A percentile compares a stretch with the other conserved stretches of the same genome.
Conservation (phyloP, 2,888 invertebrate genomes). For the Agrochola circellaris region DNA sequence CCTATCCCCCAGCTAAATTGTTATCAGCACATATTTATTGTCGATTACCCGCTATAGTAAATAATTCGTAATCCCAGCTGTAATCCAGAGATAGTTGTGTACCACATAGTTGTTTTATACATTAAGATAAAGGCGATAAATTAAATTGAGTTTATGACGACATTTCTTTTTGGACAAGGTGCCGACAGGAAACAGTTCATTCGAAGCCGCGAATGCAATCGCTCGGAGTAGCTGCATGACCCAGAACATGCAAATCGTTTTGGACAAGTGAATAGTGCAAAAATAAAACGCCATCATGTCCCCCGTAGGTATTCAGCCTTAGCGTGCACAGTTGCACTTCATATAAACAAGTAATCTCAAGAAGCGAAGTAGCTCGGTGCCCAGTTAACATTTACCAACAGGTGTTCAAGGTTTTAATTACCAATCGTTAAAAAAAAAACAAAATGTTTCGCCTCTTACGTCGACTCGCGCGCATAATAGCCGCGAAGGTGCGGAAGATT, state of each 20-base stretch:
- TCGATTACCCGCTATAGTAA: slow-evolving; percentile 67
- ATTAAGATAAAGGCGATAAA: slow-evolving; percentile 73
- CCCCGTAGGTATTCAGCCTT: slow-evolving; percentile 77
- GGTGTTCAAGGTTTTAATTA: slow-evolving; percentile 40
- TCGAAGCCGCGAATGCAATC: slow-evolving; percentile 47
- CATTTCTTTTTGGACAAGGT: slow-evolving; percentile 67
- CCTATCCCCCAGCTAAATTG: slow-evolving; percentile 32
- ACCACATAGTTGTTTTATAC: slow-evolving; percentile 68
- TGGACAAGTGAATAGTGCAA: slow-evolving; percentile 53
- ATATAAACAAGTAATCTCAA: slow-evolving; percentile 31
- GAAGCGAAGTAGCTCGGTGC: slow-evolving; percentile 16
- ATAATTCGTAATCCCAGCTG: slow-evolving; percentile 71
- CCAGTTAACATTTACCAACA: slow-evolving; percentile 24
- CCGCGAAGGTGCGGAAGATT: slow-evolving; percentile 78
- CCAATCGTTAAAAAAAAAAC: slow-evolving; percentile 19
- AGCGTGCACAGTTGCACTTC: slow-evolving; percentile 30
- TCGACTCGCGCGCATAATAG: slow-evolving; percentile 75
- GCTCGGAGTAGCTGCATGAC: slow-evolving; percentile 45
- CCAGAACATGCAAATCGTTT: slow-evolving; percentile 45
- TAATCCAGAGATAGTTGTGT: slow-evolving; percentile 73
- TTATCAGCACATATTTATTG: slow-evolving; percentile 71
- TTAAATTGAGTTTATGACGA: slow-evolving; percentile 68
- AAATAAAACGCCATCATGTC: slow-evolving; percentile 68
- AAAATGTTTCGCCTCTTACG: slow-evolving; percentile 81
- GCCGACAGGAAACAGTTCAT: slow-evolving; percentile 64